These are phyloP conservation scores for Drosophila santomea DNA, from an alignment of 1,140 invertebrate genomes.

Conservation along the genomic window DNA sequence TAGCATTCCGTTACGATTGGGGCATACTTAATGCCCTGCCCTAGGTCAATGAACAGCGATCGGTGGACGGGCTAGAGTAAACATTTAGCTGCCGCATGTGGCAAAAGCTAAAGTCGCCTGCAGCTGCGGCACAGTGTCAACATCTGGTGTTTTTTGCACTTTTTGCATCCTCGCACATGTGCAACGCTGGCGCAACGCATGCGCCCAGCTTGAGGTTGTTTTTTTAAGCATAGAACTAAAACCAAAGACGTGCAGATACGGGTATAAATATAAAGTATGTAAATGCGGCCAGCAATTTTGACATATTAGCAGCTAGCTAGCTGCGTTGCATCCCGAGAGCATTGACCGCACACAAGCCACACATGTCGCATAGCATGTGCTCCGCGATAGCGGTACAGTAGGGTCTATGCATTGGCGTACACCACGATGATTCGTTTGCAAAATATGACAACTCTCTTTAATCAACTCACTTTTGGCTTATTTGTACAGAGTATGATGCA, in stretches of 20 bases:
- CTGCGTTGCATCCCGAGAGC: conserved; percentile 35
- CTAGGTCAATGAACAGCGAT: conserved; percentile 63
- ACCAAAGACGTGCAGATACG: conserved; percentile 37
- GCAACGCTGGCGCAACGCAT: conserved; percentile 50
- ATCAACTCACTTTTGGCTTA: neutral
- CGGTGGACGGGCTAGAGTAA: conserved; percentile 37
- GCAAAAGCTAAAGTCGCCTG: conserved; percentile 54
- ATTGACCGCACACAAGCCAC: conserved; percentile 59
- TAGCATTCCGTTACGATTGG: conserved; percentile 37
- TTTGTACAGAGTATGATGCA: neutral
- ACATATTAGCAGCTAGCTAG: conserved; percentile 52
- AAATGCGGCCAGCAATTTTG: conserved; percentile 50
- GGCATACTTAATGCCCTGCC: conserved; percentile 38
- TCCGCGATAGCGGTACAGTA: conserved; percentile 33
- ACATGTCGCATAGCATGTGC: conserved; percentile 59
- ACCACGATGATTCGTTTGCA: neutral
- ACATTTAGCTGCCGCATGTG: conserved; percentile 53
- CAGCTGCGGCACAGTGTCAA: conserved; percentile 51
- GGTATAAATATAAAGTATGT: conserved; percentile 61
- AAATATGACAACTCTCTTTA: conserved; percentile 1
- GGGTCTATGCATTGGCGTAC: conserved; percentile 31
- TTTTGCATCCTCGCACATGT: conserved; percentile 69
- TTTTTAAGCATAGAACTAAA: conserved; percentile 63
- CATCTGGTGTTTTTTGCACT: conserved; percentile 61
- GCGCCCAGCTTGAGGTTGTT: conserved; percentile 53